Base-by-base conservation (phyloP, 53 echinoderm and acorn worm species). In the Luidia sarsii region DNA sequence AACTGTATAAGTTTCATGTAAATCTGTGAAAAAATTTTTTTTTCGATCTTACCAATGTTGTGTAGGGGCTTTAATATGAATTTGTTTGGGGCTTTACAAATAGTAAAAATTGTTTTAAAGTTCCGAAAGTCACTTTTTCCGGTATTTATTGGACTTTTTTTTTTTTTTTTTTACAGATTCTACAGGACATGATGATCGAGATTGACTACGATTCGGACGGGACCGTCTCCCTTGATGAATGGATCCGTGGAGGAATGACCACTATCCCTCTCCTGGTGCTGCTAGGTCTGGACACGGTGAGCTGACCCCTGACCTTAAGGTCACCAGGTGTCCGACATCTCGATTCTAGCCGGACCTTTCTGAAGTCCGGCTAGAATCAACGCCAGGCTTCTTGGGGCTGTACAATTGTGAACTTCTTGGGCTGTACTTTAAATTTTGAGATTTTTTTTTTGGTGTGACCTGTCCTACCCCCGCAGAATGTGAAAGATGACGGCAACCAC, bases 121-220 rank as follows among this genome's bases (percentile, higher is more conserved):
- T n/a, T n/a, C n/a, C n/a, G n/a, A n/a, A n/a, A n/a, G n/a, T n/a
- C n/a, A n/a, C n/a, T n/a, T n/a, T n/a, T n/a, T n/a, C n/a, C n/a
- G n/a, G n/a, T n/a, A n/a, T n/a, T n/a, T n/a, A n/a, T n/a, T n/a
- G n/a, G n/a, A n/a, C n/a, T n/a, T 52, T 57, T 57, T 71, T 82
- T 25, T 27, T 29, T 18, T 60, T 16, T 14, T 53, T 51, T 21
- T 35, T 29, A 1, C 33, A 99, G 99, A 99, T 99, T 71, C 85
- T 99, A 18, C 99, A 99, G 84, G 99, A 88, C 62, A 99, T 99
- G 99, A 99, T 99, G 99, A 87, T 99, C 31, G 99, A 99, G 92
- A 99, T 99, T 21, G 99, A 99, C 79, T 99, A 83, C 71, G 99
- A 99, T 82, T 99, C 99, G 0, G 99, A 99, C 37, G 99, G 99